Evolutionary conservation across 2,888 invertebrate genomes (phyloP).

Genomic region (Eilema depressum): DNA sequence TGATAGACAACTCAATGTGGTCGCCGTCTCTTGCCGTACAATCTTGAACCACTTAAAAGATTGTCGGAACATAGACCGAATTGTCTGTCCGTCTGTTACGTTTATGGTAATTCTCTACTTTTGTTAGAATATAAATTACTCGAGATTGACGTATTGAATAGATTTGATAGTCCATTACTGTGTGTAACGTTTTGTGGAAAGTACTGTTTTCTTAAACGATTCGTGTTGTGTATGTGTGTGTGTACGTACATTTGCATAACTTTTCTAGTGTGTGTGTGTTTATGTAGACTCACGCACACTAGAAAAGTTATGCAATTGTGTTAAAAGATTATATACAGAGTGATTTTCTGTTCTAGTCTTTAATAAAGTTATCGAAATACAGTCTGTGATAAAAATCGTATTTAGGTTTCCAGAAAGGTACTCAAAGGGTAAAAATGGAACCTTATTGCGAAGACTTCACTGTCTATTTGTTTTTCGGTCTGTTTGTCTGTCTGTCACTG

Average conservation of each 20-base stretch:
- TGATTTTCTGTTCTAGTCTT: background rate
- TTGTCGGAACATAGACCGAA: slow-evolving; percentile 37
- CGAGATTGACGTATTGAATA: slow-evolving; percentile 46
- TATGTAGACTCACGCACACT: background rate
- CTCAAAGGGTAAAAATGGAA: too few species aligned
- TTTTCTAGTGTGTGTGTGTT: background rate
- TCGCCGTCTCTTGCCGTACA: slow-evolving; percentile 31
- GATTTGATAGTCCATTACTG: slow-evolving; percentile 24
- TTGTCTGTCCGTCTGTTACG: slow-evolving; percentile 39
- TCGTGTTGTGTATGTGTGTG: slow-evolving; percentile 8
- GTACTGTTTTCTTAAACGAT: slow-evolving; percentile 15
- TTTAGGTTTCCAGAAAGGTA: too few species aligned
- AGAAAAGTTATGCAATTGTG: background rate
- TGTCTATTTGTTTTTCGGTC: too few species aligned
- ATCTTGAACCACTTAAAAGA: slow-evolving; percentile 47
- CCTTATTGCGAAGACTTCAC: too few species aligned
- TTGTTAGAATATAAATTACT: slow-evolving; percentile 47
- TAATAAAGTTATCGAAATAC: too few species aligned
- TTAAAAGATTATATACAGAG: background rate
- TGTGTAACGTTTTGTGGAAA: slow-evolving; percentile 22
- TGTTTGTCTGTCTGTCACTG: too few species aligned
- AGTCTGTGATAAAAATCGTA: too few species aligned
- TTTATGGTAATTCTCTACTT: slow-evolving; percentile 48
- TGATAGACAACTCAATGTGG: slow-evolving; percentile 51
- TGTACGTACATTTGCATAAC: too few species aligned